phyloP scores from a whole-genome alignment of 1,140 invertebrate species.

The Trichonephila clavipes region DNA sequence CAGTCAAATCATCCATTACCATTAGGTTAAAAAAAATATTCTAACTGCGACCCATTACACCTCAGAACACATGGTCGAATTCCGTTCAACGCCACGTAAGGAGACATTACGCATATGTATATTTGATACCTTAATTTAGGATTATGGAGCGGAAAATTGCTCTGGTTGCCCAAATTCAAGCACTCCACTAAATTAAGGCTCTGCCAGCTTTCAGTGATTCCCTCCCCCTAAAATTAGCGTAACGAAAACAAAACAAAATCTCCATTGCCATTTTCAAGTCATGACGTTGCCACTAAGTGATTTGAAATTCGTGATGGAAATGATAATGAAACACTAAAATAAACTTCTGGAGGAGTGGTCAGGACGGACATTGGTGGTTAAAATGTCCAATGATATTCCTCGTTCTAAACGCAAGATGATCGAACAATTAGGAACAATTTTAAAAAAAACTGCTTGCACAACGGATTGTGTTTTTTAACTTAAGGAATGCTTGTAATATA shows the following conservation, averaged over 20 bases:
- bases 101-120: constrained; percentile 70
- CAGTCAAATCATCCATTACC: neutral
- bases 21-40: neutral
- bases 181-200: constrained; percentile 71
- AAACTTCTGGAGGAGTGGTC: constrained; percentile 13
- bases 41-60: neutral
- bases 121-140: constrained; percentile 73
- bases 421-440: neutral
- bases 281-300: constrained; percentile 9
- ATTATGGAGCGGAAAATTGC: constrained; percentile 67
- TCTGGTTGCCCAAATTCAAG: neutral
- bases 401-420: neutral
- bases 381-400: neutral
- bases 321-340: neutral
- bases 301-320: constrained; percentile 40
- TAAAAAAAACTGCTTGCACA: neutral
- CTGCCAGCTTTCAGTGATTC: constrained; percentile 6
- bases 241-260: constrained; percentile 57
- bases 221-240: constrained; percentile 58
- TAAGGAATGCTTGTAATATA: neutral
- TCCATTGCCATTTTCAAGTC: constrained; percentile 33
- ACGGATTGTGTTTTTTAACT: neutral
- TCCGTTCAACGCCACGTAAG: constrained; percentile 22
- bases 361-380: neutral
- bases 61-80: neutral